phyloP scores from a whole-genome alignment of 1,140 invertebrate genomes.

The Trachelipus rathkii region DNA sequence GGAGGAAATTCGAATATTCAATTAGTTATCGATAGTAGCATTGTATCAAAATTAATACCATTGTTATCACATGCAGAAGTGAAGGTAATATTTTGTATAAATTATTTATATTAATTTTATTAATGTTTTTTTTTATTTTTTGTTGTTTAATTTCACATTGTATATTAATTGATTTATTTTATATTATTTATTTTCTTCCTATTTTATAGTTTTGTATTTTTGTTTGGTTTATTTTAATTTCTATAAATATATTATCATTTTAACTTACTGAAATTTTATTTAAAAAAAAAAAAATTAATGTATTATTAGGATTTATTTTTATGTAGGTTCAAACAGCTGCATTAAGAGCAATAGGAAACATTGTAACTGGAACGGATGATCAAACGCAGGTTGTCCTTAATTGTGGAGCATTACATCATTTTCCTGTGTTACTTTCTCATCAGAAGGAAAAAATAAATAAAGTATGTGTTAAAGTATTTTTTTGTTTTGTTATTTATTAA shows the following conservation, averaged over 20 bases:
- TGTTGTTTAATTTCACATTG: background rate
- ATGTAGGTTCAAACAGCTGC: conserved; percentile 82
- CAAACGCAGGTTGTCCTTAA: conserved; percentile 94
- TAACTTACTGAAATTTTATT: background rate
- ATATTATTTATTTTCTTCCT: background rate
- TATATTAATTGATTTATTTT: background rate
- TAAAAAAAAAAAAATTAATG: background rate
- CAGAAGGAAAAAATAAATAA: conserved; percentile 76
- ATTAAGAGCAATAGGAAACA: conserved; percentile 93
- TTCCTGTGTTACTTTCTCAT: conserved; percentile 81
- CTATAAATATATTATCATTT: background rate
- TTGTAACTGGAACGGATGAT: conserved; percentile 97
- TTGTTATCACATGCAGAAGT: conserved; percentile 92
- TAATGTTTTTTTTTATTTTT: background rate
- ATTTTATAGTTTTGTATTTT: background rate
- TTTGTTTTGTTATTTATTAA: no score
- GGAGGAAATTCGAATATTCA: conserved; percentile 98
- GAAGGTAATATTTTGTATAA: conserved; percentile 60
- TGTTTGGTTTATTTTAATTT: no score
- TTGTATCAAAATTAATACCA: conserved; percentile 91
- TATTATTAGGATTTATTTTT: no score
- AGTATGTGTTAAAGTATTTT: conserved; percentile 46
- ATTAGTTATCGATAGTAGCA: conserved; percentile 94
- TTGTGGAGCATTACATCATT: conserved; percentile 87
- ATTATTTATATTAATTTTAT: background rate